phyloP scores from a whole-genome alignment of 2,888 invertebrate species.

The Oxycera nigricornis region DNA sequence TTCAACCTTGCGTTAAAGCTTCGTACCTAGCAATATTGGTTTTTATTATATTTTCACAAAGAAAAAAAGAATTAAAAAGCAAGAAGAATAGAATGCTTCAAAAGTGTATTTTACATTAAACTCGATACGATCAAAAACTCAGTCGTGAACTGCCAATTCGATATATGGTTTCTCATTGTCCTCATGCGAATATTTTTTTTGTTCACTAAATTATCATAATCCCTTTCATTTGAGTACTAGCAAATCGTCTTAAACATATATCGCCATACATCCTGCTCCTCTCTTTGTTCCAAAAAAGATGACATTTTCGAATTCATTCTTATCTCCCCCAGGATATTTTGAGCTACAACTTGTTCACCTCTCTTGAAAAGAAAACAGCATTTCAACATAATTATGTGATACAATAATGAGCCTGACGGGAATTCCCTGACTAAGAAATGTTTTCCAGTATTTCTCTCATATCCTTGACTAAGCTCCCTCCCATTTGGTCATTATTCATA shows the following conservation, averaged over 20 bases:
- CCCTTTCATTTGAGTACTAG: too few relatives aligned
- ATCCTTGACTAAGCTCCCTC: not conserved
- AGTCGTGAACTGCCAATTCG: too few relatives aligned
- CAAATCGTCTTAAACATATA: not conserved
- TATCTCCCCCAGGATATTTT: not conserved
- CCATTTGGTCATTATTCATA: not conserved
- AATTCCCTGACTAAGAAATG: not conserved
- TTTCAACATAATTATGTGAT: conserved; percentile 22
- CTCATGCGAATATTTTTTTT: too few relatives aligned
- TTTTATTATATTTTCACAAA: too few relatives aligned
- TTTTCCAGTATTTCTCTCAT: not conserved
- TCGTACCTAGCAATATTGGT: too few relatives aligned
- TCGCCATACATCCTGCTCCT: not conserved
- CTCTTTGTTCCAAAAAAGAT: not conserved
- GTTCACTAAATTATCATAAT: too few relatives aligned
- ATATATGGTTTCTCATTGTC: too few relatives aligned
- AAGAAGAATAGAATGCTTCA: too few relatives aligned
- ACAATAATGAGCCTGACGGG: conserved; percentile 25
- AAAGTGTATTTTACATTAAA: too few relatives aligned
- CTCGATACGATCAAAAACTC: too few relatives aligned
- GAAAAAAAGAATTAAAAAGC: too few relatives aligned
- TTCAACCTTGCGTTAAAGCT: too few relatives aligned
- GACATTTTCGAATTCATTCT: not conserved
- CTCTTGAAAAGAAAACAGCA: not conserved
- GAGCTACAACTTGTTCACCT: not conserved